phyloP scores from a whole-genome alignment of 2,113 vertebrate species.

The Oophaga pumilio region DNA sequence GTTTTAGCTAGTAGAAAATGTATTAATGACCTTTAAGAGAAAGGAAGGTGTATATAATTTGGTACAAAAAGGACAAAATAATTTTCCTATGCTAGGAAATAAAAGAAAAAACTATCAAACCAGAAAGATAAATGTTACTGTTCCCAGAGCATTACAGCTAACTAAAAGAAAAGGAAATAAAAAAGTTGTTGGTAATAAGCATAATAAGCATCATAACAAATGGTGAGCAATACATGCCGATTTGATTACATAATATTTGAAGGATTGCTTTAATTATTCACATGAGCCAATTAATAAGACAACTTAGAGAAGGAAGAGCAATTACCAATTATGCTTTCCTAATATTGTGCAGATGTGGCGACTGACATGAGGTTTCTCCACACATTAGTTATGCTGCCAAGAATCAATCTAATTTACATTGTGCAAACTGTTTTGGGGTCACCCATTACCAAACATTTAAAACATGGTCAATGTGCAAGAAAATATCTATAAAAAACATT shows the following conservation, averaged over 20 bases:
- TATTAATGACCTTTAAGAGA: neutral
- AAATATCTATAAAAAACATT: neutral
- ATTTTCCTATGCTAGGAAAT: neutral
- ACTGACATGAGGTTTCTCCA: neutral
- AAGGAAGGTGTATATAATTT: neutral
- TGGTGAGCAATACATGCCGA: constrained; percentile 23
- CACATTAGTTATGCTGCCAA: neutral
- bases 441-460: neutral
- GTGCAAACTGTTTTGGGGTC: neutral
- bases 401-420: neutral
- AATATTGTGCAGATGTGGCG: constrained; percentile 48
- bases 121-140: constrained; percentile 12
- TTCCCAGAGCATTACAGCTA: constrained; percentile 2
- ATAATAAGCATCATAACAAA: constrained; percentile 17
- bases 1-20: neutral
- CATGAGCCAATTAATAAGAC: constrained; percentile 13
- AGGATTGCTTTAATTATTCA: constrained; percentile 33
- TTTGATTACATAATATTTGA: constrained; percentile 24
- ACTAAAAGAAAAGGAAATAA: neutral
- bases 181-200: constrained; percentile 12
- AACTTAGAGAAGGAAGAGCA: constrained; percentile 25
- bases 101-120: neutral
- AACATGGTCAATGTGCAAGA: neutral
- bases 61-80: neutral
- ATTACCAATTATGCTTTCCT: constrained; percentile 3